Base-by-base conservation (phyloP, 2,888 invertebrate genomes). In the Zootermopsis nevadensis region DNA sequence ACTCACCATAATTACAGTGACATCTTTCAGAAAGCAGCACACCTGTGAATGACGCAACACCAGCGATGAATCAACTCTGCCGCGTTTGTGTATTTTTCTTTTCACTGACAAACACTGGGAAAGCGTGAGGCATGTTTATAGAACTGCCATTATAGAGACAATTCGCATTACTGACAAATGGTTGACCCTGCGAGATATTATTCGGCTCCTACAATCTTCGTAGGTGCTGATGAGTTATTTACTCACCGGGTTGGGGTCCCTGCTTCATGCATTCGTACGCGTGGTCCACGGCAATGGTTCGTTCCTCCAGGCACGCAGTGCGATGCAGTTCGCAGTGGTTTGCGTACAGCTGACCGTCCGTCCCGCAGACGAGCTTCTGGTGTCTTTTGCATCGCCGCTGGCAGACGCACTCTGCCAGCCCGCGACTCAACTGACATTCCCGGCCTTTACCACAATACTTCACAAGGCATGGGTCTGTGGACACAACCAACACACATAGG, bases 301-400 rank as follows among this genome's bases (percentile, higher is more conserved):
- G 90, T 48, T 91, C 90, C 53, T 91, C 89, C 76, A 92, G 88
- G 88, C 94, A 94, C 30, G 93, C 92, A 3, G 93, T 91, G 82
- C 92, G 90, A 87, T 94, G 93, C 55, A 94, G 90, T 87, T 94
- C 93, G 88, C 94, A 94, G 88, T 94, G 94, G 88, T 93, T 94
- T 77, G 91, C 91, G 88, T 94, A 94, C 84, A 93, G 90, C 86
- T 91, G 91, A n/a, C 93, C 93, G 87, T 94, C 93, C 53, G 93
- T 92, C 83, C 93, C 94, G 87, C 94, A 94, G 81, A 94, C 93
- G 66, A 92, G 89, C 88, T 92, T 91, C 87, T 91, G 90, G 85
- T 92, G 91, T 83, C 90, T 88, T 85, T 91, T 89, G 88, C 93
- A 93, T 85, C 90, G 90, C 84, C 90, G 90, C 85, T 91, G 91